Conservation (phyloP, 2,797 vertebrate genomes). For the Centroberyx gerrardi region DNA sequence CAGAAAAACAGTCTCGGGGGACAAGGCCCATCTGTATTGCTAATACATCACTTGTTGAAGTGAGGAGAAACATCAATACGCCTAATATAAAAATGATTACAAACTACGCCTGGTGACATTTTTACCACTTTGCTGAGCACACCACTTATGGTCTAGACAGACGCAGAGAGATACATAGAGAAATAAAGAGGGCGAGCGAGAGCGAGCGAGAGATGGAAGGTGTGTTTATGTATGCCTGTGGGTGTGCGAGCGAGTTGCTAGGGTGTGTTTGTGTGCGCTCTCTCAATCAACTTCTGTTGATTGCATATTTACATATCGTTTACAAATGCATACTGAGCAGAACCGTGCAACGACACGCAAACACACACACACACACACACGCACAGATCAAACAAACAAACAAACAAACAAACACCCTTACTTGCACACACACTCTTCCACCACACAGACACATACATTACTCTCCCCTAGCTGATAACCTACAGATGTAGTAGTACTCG, state of each 20-base stretch:
- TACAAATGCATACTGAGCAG: conserved; percentile 67
- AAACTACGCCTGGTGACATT: conserved; percentile 77
- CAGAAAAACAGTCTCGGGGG: conserved; percentile 66
- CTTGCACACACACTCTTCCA: conserved; percentile 6
- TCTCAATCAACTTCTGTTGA: conserved; percentile 74
- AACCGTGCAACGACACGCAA: conserved; percentile 20
- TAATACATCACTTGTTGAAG: conserved; percentile 81
- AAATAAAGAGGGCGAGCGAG: conserved; percentile 35
- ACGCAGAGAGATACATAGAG: conserved; percentile 47
- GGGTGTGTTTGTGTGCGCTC: conserved; percentile 52
- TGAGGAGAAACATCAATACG: conserved; percentile 79
- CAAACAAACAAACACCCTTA: conserved; percentile 9
- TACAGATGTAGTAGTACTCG: conserved; percentile 98
- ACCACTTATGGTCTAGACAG: conserved; percentile 64
- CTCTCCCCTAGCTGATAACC: conserved; percentile 69
- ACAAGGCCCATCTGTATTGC: conserved; percentile 64
- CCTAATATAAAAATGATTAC: conserved; percentile 83
- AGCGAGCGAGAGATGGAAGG: conserved; percentile 31
- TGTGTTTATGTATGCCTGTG: conserved; percentile 42
- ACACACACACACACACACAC: conserved; percentile 15
- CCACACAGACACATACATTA: conserved; percentile 21
- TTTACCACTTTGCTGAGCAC: conserved; percentile 81
- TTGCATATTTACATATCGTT: conserved; percentile 78
- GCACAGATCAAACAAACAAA: conserved; percentile 5
- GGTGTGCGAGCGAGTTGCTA: conserved; percentile 15